Evolutionary conservation across 2,888 invertebrate genomes (phyloP), one percentile per base, ranked within the genome.

Genomic region (Eustalomyia histrio): DNA sequence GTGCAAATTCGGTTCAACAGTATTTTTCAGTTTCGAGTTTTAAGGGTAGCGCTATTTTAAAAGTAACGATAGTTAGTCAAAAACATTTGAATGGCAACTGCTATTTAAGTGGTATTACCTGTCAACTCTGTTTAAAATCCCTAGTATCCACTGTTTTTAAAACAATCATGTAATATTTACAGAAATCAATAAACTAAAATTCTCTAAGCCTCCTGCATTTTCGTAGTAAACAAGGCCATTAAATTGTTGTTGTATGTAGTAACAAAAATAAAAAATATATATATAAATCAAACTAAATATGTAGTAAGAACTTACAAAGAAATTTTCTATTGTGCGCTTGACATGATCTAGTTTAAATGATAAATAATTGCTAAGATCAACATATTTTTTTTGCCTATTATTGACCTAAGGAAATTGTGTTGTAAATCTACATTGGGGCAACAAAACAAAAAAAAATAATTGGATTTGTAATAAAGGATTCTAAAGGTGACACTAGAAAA

Each of bases 331-430:
- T 85, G 84, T 88, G 87, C 85, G 86, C 86, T 88, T 88, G 87
- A 88, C 87, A 87, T 88, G 87, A 87, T 86, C 88, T 85, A 86
- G 85, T 88, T 87, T 85, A 84, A 81, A 85, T 86, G 88, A 87
- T 88, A 87, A 88, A 86, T 87, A 86, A 83, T 83, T 83, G 79
- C 79, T 79, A 79, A 83, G 84, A 83, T 84, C 83, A 83, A 83
- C 83, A 81, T 29, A 84, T 78, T 74, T 58, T 68, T 82, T 58
- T 60, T n/a, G n/a, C n/a, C 64, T 68, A 47, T 63, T 81, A 67
- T 78, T 81, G 81, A 81, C 81, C 81, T 67, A 72, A 81, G 81
- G 78, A 75, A 78, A 78, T 81, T 81, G 81, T 75, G 67, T 63
- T 57, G 78, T 74, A 71, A 78, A 78, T 67, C 6, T 21, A 2